Base-by-base conservation (phyloP, 2,113 vertebrate genomes). In the Grantiella picta region DNA sequence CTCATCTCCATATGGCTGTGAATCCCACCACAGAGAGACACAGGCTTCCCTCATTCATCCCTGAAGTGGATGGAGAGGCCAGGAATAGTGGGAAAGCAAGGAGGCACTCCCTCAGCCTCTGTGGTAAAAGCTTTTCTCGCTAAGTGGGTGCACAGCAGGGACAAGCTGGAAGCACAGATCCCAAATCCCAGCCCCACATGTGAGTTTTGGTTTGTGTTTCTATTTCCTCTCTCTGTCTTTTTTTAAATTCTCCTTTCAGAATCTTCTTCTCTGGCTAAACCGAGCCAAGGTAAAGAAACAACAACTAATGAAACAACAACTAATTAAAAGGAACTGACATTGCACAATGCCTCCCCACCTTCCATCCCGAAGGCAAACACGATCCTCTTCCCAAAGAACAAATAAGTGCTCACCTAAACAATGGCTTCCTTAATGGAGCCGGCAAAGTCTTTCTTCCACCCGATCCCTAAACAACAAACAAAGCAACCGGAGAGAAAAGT, bases 361-460 rank as follows among this genome's bases (percentile, higher is more conserved):
- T 38, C 38, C 38, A 38, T 38, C 38, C 38, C 40, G 1, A 88
- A 91, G n/a, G 56, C 82, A 96, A 95, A 95, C 63, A 73, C n/a
- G 49, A 66, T 21, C 75, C 56, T 79, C 81, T 50, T 88, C 64
- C 85, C 70, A 90, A 93, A 86, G 60, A 88, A 83, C 56, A 93
- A 85, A 53, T 16, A 89, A 94, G 14, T 64, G 56, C 40, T 92
- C 88, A 92, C 13, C 68, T 88, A 93, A 95, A 96, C 93, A 96
- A 35, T 9, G 47, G 61, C 49, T 93, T 94, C 92, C 90, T 89
- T 64, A 87, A 83, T 1, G 3, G 18, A 88, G 44, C 29, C 2
- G 0, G 47, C 63, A 73, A 70, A 83, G 64, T 15, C 76, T 63
- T 94, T 83, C 83, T 95, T 92, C 82, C 29, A 79, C 27, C 53